These are phyloP conservation scores for Thumatha senex DNA, from an alignment of 2,888 invertebrate species.

Conservation along the genomic window DNA sequence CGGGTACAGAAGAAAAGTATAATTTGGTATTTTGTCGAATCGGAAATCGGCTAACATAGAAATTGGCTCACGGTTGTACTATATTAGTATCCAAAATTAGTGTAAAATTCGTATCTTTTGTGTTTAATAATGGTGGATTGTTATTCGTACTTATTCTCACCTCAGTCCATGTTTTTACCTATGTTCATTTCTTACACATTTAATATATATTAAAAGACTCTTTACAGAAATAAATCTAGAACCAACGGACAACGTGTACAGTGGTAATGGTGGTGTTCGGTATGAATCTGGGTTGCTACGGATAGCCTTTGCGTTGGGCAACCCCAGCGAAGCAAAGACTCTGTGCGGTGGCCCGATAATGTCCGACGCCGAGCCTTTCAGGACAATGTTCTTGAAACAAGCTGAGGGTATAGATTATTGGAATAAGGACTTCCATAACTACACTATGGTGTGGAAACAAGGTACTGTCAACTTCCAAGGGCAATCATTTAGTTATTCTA, in stretches of 20 bases:
- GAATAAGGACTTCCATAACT: constrained; percentile 87
- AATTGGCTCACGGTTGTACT: too few relatives aligned
- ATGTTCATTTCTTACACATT: too few relatives aligned
- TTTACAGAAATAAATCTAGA: constrained; percentile 85
- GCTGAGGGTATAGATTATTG: constrained; percentile 73
- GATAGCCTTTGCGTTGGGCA: constrained; percentile 88
- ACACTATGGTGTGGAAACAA: constrained; percentile 86
- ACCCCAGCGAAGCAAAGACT: constrained; percentile 68
- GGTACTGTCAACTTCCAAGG: constrained; percentile 48
- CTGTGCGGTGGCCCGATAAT: constrained; percentile 67
- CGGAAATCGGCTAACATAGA: too few relatives aligned
- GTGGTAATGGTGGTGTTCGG: constrained; percentile 82
- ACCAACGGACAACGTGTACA: constrained; percentile 86
- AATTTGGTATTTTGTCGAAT: too few relatives aligned
- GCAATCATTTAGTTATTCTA: background rate
- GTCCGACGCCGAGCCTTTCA: constrained; percentile 69
- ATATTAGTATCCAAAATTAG: too few relatives aligned
- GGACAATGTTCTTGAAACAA: constrained; percentile 58
- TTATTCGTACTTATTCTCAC: too few relatives aligned
- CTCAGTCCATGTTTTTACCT: too few relatives aligned
- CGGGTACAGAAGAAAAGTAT: too few relatives aligned
- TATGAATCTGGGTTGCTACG: constrained; percentile 89
- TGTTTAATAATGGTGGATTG: too few relatives aligned
- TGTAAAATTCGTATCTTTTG: too few relatives aligned
- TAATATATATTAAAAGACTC: background rate